Percentiles rank a stretch among this genome's conserved stretches.
phyloP scores from a whole-genome alignment of 2,888 invertebrate species.

The Polyommatus icarus region DNA sequence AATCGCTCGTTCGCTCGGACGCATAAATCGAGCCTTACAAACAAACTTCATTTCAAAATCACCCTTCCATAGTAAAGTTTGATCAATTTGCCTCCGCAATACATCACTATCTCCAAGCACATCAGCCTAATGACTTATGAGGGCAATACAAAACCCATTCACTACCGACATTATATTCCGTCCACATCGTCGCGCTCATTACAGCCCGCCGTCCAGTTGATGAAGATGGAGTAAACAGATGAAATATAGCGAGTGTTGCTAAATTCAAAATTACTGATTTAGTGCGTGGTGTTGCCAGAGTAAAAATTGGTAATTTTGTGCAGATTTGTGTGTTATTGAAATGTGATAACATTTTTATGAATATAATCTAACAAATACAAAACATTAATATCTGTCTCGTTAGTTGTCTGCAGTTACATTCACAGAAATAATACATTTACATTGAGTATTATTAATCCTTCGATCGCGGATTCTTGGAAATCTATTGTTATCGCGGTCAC shows the following conservation, averaged over 20 bases:
- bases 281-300: background rate
- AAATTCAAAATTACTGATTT: background rate
- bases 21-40: background rate
- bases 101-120: slow-evolving; percentile 16
- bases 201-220: slow-evolving; percentile 27
- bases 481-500: too few relatives aligned
- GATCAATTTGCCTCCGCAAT: background rate
- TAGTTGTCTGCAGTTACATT: too few relatives aligned
- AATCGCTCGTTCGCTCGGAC: too few relatives aligned
- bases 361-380: too few relatives aligned
- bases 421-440: too few relatives aligned
- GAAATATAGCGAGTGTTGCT: slow-evolving; percentile 1
- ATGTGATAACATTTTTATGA: too few relatives aligned
- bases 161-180: slow-evolving; percentile 24
- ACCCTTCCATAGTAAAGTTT: background rate
- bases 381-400: too few relatives aligned
- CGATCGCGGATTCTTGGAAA: too few relatives aligned
- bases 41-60: background rate
- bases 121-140: slow-evolving; percentile 25
- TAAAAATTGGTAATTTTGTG: background rate
- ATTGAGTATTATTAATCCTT: too few relatives aligned
- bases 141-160: slow-evolving; percentile 28
- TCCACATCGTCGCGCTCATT: slow-evolving; percentile 28
- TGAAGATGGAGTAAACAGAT: slow-evolving; percentile 22
- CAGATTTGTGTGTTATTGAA: too few relatives aligned